phyloP scores from a whole-genome alignment of 1,140 invertebrate genomes.

The Diploscapter pachys region DNA sequence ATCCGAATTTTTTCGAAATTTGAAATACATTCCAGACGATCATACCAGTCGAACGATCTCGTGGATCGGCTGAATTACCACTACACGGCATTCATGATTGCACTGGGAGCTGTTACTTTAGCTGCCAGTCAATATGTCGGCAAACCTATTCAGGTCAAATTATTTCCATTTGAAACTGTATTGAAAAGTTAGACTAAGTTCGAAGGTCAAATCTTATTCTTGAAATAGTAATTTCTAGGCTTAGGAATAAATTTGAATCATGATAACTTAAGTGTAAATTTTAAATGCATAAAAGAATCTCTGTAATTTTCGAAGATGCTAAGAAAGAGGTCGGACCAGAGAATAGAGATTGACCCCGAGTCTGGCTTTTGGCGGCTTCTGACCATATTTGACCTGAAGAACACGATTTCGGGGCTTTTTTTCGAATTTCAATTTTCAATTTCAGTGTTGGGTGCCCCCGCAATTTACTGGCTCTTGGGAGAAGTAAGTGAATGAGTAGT shows the following conservation, averaged over 20 bases:
- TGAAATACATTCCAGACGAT: conserved; percentile 14
- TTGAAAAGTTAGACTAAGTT: neutral
- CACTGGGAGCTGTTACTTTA: conserved; percentile 63
- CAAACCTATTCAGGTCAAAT: conserved; percentile 60
- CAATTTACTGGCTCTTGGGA: conserved; percentile 64
- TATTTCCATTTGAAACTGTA: conserved; percentile 29
- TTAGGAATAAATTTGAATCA: too few relatives aligned
- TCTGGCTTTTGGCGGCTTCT: too few relatives aligned
- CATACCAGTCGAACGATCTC: conserved; percentile 15
- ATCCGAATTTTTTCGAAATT: conserved; percentile 64
- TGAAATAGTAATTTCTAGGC: too few relatives aligned
- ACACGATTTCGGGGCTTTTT: neutral
- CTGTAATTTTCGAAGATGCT: too few relatives aligned
- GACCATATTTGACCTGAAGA: too few relatives aligned
- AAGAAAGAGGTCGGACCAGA: too few relatives aligned
- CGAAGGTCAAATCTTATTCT: neutral
- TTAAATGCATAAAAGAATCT: too few relatives aligned
- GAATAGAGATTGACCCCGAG: too few relatives aligned
- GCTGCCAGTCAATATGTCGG: conserved; percentile 65
- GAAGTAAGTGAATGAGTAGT: conserved; percentile 59
- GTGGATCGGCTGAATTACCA: conserved; percentile 61
- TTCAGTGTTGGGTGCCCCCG: conserved; percentile 60
- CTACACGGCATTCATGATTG: conserved; percentile 63
- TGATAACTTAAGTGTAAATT: too few relatives aligned
- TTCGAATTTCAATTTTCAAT: conserved; percentile 14